These are phyloP conservation scores for Calameuta filiformis DNA, from an alignment of 2,888 invertebrate genomes.

Conservation along the genomic window DNA sequence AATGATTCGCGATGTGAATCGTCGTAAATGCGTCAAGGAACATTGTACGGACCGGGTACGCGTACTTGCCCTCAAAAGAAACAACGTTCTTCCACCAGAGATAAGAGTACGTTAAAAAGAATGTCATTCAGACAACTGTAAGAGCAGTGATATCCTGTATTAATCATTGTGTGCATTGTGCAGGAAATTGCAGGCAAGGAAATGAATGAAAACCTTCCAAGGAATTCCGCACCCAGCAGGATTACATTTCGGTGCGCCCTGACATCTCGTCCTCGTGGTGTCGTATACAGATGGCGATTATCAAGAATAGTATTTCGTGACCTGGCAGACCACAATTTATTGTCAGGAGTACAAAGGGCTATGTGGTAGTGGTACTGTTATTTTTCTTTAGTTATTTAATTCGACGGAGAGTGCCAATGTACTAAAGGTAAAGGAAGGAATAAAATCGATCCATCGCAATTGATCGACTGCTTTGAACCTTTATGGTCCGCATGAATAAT, in stretches of 20 bases:
- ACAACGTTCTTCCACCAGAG: conserved; percentile 86
- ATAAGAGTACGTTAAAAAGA: conserved; percentile 65
- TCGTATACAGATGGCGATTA: conserved; percentile 83
- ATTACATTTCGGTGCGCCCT: conserved; percentile 84
- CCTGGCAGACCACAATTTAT: conserved; percentile 92
- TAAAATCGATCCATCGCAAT: neutral
- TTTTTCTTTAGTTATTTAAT: neutral
- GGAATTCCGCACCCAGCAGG: conserved; percentile 76
- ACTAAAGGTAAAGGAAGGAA: neutral
- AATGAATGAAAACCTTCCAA: conserved; percentile 78
- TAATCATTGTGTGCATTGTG: conserved; percentile 41
- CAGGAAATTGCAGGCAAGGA: conserved; percentile 83
- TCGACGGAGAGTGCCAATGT: neutral
- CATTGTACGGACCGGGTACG: conserved; percentile 82
- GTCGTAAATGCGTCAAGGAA: conserved; percentile 80
- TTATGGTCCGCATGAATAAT: neutral
- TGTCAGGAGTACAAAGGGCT: conserved; percentile 93
- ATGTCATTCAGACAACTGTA: neutral
- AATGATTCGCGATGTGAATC: conserved; percentile 89
- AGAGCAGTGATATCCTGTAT: neutral
- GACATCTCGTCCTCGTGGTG: conserved; percentile 88
- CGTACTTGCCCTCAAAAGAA: conserved; percentile 85
- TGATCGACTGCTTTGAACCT: neutral
- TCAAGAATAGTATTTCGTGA: conserved; percentile 92
- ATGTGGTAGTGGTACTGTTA: conserved; percentile 76